Base-by-base conservation (phyloP, 2,888 invertebrate species). In the Idaea straminata region DNA sequence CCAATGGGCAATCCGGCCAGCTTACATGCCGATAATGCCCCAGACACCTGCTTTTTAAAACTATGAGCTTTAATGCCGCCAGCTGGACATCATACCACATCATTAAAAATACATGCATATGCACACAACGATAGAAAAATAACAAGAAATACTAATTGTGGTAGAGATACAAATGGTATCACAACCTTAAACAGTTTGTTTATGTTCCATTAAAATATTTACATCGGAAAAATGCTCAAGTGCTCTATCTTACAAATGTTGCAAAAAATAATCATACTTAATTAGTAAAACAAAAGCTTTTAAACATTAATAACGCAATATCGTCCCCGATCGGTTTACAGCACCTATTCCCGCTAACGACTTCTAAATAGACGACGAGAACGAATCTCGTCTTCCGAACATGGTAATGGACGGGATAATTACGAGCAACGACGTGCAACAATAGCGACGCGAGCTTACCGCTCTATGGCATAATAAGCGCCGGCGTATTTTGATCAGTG, bases 371-470 rank as follows among this genome's bases (percentile, higher is more conserved):
- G 89, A 87, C 82, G 83, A 84, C 79, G 84, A 83, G 81, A 84
- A 83, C 81, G 80, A 85, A 85, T 84, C 87, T 81, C 82, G 86
- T 89, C 86, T 79, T 83, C 87, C 88, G 86, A 89, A 91, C 90
- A 91, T 89, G 91, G 90, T 88, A 92, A 90, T 89, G 89, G 89
- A 90, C 89, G 86, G 90, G 89, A 91, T 92, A 92, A 92, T 92
- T 91, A 92, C 89, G 89, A 82, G 85, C 87, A 87, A 88, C 89
- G 86, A 88, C 87, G 88, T 89, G 91, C 88, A 91, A 92, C 92
- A 92, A 92, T 91, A 92, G 90, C 86, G 85, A 87, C 87, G 89
- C 89, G 87, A 87, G 90, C 88, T 86, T 84, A 86, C 86, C 82
- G 85, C 84, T 89, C 86, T 89, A 87, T 89, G 88, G 88, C 87